phyloP scores from a whole-genome alignment of 2,888 invertebrate genomes.

The Diaprepes abbreviatus region DNA sequence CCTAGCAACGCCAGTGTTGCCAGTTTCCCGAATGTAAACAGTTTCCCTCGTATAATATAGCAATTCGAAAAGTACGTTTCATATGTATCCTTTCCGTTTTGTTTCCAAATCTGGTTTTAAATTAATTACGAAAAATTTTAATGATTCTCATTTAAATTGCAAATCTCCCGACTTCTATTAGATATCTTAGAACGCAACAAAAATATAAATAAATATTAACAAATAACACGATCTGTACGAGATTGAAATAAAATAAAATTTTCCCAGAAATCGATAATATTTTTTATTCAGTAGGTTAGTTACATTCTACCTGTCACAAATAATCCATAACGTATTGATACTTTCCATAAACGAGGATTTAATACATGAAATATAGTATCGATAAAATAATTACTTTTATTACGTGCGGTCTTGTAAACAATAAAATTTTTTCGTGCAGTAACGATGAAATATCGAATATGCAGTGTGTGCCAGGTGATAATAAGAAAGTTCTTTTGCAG shows the following conservation, averaged over 20 bases:
- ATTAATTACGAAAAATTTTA: too few relatives aligned
- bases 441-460: not conserved
- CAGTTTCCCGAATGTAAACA: too few relatives aligned
- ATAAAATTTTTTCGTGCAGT: not conserved
- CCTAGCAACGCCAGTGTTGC: too few relatives aligned
- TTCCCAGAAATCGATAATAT: not conserved
- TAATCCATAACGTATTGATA: not conserved
- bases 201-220: too few relatives aligned
- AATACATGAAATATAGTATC: not conserved
- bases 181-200: too few relatives aligned
- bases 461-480: not conserved
- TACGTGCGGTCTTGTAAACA: not conserved
- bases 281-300: not conserved
- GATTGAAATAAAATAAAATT: not conserved
- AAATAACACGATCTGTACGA: too few relatives aligned
- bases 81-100: too few relatives aligned
- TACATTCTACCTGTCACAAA: not conserved
- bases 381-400: constrained; percentile 4
- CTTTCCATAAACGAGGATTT: not conserved
- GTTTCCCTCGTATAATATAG: too few relatives aligned
- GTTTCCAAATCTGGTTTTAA: too few relatives aligned
- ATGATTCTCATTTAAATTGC: too few relatives aligned
- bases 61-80: too few relatives aligned
- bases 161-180: too few relatives aligned
- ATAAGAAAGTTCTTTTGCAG: constrained; percentile 61